Base-by-base conservation (phyloP, 2,888 invertebrate genomes). In the Helleia helle region DNA sequence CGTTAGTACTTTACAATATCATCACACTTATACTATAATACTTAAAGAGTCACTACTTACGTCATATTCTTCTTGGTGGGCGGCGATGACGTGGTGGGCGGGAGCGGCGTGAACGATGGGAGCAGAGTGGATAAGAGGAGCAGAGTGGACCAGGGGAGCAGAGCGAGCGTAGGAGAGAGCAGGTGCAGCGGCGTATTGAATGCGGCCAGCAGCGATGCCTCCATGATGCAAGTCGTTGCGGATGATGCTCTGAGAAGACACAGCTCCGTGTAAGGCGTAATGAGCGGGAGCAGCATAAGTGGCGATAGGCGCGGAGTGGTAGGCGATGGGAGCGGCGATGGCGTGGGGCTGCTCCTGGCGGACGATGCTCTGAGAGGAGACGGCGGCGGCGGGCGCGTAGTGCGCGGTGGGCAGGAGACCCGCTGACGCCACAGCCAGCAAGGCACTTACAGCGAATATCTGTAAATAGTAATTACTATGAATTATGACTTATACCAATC, bases 331-430 rank as follows among this genome's bases (percentile, higher is more conserved):
- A 18, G 49, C 42, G 5, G 51, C 15, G 15, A 15, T 15, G 15
- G 15, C 36, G 7, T 18, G 36, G 6, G 15, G 9, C 44, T 79
- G 70, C 47, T 77, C 73, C 43, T 81, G 79, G 34, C 70, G 74
- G 46, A 73, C 52, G 47, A 83, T 74, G 59, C 73, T 81, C 50
- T 81, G 79, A 0, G 70, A 68, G 4, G 76, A 69, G 1, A 71
- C 61, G 2, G 69, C 69, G 15, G 15, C 15, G 15, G 15, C 15
- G 3, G 15, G 15, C 15, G 15, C 15, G 2, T 15, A 15, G 47
- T 59, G 55, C 13, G 52, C 51, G 30, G 50, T 49, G 2, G 42
- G 50, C 34, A 54, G 42, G 26, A 56, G 51, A 5, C 51, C 54
- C 11, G 54, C 54, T 3, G 55, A 44, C 3, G 56, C 50, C 1